A percentile compares a stretch with the other conserved stretches of the same genome.
These are phyloP conservation scores for Cheilosia scutellata DNA, from an alignment of 2,888 invertebrate species.

Conservation along the genomic window DNA sequence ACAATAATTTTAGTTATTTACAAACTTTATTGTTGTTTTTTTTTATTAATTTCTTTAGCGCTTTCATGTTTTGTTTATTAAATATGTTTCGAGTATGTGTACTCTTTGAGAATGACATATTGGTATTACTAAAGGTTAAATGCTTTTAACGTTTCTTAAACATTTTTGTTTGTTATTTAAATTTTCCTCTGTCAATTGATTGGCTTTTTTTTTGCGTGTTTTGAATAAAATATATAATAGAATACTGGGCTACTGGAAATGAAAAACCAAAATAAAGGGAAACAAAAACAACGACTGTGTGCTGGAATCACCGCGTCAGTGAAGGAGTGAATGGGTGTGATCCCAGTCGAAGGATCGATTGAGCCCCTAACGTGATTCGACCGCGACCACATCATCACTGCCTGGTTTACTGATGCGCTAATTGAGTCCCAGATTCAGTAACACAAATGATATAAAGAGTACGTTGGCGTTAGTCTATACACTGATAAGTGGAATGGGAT, in stretches of 20 bases:
- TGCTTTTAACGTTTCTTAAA: slow-evolving; percentile 65
- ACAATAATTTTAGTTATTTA: slow-evolving; percentile 29
- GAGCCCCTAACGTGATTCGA: not conserved
- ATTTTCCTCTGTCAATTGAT: slow-evolving; percentile 39
- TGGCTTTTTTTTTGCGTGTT: slow-evolving; percentile 35
- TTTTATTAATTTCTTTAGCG: slow-evolving; percentile 56
- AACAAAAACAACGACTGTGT: not conserved
- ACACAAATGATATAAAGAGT: not conserved
- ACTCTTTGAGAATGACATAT: slow-evolving; percentile 67
- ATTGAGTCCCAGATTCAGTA: not conserved
- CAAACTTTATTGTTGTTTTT: slow-evolving; percentile 42
- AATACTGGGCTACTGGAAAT: slow-evolving; percentile 58
- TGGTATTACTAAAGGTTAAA: slow-evolving; percentile 64
- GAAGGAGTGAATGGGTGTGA: not conserved
- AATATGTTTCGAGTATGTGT: slow-evolving; percentile 43
- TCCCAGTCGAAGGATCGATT: not conserved
- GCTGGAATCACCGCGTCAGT: too few species aligned
- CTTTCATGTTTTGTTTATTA: slow-evolving; percentile 51
- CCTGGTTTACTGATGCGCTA: not conserved
- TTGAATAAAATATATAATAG: slow-evolving; percentile 32
- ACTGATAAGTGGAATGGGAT: slow-evolving; percentile 29
- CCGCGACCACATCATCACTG: not conserved
- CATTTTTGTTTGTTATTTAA: slow-evolving; percentile 15
- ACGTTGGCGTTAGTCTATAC: slow-evolving; percentile 36
- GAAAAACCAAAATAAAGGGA: not conserved